Conservation (phyloP, 1,140 invertebrate genomes). For the Drosophila littoralis region DNA sequence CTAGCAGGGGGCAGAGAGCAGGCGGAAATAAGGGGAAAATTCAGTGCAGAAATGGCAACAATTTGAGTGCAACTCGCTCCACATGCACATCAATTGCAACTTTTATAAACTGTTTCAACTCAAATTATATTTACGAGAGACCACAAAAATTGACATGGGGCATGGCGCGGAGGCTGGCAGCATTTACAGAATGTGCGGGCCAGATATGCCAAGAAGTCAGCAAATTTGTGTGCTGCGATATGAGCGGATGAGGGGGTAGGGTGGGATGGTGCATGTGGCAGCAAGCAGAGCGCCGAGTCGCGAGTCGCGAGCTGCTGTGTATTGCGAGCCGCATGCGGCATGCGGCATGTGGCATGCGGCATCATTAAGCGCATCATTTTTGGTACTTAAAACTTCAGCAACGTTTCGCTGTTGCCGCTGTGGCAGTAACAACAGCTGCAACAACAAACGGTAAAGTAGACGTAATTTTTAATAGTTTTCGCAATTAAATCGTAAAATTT, state of each 20-base stretch:
- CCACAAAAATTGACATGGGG: constrained; percentile 56
- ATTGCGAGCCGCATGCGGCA: constrained; percentile 26
- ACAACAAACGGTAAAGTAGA: constrained; percentile 46
- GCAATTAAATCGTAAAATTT: constrained; percentile 84
- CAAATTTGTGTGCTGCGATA: constrained; percentile 74
- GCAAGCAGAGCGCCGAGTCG: constrained; percentile 37
- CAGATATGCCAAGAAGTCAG: constrained; percentile 78
- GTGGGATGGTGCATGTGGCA: constrained; percentile 5
- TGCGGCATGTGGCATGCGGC: constrained; percentile 45
- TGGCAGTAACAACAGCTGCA: constrained; percentile 15
- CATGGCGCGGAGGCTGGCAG: not conserved
- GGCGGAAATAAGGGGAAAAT: not conserved
- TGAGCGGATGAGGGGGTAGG: constrained; percentile 10
- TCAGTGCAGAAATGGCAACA: constrained; percentile 34
- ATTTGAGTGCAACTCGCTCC: constrained; percentile 23
- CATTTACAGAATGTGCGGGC: constrained; percentile 69
- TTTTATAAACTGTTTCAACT: constrained; percentile 74
- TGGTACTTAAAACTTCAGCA: constrained; percentile 78
- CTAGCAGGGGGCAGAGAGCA: not conserved
- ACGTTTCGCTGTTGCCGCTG: constrained; percentile 4
- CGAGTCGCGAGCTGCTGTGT: constrained; percentile 75
- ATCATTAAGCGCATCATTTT: constrained; percentile 79
- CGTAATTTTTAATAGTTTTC: constrained; percentile 83
- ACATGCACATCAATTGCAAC: constrained; percentile 62
- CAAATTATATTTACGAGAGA: constrained; percentile 78